phyloP scores from a whole-genome alignment of 2,888 invertebrate genomes.

The Trileptium ribeirensis region DNA sequence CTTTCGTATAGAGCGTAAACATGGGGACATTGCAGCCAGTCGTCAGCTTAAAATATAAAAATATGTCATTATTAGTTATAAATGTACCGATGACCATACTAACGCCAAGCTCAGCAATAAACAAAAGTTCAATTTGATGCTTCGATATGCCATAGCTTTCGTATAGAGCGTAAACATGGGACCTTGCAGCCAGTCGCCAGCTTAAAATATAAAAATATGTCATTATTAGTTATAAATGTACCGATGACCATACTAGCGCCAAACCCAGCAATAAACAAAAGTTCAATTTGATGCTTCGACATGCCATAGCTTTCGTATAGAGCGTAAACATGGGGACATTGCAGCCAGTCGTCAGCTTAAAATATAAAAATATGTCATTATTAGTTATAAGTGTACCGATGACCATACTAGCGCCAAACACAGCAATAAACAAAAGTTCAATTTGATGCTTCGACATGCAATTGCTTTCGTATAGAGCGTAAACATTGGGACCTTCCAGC shows the following conservation, averaged over 20 bases:
- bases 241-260: constrained; percentile 57
- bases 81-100: constrained; percentile 57
- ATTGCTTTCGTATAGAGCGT: background rate
- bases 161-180: constrained; percentile 58
- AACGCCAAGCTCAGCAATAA: constrained; percentile 58
- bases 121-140: constrained; percentile 55
- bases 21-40: background rate
- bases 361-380: no score
- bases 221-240: no score
- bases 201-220: no score
- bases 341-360: constrained; percentile 57
- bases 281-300: constrained; percentile 54
- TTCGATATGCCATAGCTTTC: constrained; percentile 56
- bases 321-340: constrained; percentile 58
- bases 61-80: no score
- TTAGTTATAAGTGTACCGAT: no score
- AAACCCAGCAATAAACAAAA: constrained; percentile 57
- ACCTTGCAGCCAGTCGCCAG: constrained; percentile 58
- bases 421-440: background rate
- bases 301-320: constrained; percentile 57
- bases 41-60: no score
- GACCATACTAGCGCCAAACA: background rate
- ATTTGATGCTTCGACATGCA: background rate
- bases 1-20: background rate
- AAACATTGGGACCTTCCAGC: no score